These are phyloP conservation scores for Mylabris sibirica DNA, from an alignment of 2,888 invertebrate genomes.

Conservation along the genomic window DNA sequence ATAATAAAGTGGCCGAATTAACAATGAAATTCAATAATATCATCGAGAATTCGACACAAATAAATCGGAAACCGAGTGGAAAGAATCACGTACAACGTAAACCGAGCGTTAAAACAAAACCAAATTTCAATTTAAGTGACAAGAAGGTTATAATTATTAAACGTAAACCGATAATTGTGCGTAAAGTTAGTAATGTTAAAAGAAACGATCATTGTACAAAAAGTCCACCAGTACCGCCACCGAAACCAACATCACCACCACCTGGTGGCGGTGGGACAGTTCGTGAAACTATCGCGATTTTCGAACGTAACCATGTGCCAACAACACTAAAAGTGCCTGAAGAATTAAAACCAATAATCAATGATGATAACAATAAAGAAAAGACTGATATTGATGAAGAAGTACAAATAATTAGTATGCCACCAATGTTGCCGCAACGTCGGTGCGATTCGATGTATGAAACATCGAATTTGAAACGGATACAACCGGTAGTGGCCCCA, in stretches of 20 bases:
- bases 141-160: conserved; percentile 39
- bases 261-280: conserved; percentile 43
- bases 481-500: conserved; percentile 25
- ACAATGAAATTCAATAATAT: conserved; percentile 76
- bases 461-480: conserved; percentile 43
- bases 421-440: conserved; percentile 47
- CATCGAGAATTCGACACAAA: conserved; percentile 62
- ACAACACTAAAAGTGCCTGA: conserved; percentile 71
- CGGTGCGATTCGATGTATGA: conserved; percentile 55
- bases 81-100: conserved; percentile 58
- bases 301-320: conserved; percentile 58
- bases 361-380: conserved; percentile 52
- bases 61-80: conserved; percentile 51
- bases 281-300: conserved; percentile 56
- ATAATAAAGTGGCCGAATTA: conserved; percentile 71
- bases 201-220: conserved; percentile 19
- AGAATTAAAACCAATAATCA: conserved; percentile 65
- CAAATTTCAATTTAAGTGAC: conserved; percentile 33
- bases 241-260: conserved; percentile 35
- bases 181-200: conserved; percentile 34
- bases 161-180: conserved; percentile 34
- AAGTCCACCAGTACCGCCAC: conserved; percentile 30
- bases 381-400: conserved; percentile 39
- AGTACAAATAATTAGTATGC: conserved; percentile 54
- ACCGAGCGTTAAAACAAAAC: conserved; percentile 63